Evolutionary conservation across 2,113 vertebrate genomes (phyloP).

Genomic region (Antechinus stuartii): DNA sequence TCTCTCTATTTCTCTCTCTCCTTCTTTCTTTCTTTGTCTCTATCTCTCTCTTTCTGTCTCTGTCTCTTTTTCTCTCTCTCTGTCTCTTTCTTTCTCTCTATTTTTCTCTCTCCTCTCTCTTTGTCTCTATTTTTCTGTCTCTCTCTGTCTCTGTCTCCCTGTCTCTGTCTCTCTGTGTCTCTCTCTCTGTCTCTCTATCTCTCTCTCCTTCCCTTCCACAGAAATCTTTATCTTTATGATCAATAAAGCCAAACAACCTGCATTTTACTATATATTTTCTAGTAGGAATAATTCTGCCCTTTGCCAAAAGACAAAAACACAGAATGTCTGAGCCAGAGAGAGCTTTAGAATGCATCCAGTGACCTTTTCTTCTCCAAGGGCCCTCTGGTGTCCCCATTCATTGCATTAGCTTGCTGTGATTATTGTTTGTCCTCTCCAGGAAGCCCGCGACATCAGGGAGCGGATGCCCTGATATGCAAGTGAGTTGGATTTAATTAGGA

Average conservation of each 20-base stretch:
- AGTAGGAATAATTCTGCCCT: neutral
- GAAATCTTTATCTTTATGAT: neutral
- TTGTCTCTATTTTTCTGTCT: neutral
- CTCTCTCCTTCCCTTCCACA: neutral
- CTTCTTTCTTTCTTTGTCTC: too few relatives aligned
- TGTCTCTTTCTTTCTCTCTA: neutral
- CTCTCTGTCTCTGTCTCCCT: too few relatives aligned
- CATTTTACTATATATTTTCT: neutral
- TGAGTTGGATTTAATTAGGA: too few relatives aligned
- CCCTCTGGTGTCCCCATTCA: neutral
- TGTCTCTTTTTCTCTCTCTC: neutral
- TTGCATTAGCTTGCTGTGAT: neutral
- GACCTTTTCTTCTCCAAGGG: neutral
- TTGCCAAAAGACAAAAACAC: neutral
- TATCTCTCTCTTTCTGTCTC: too few relatives aligned
- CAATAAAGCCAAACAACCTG: neutral
- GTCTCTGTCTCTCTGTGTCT: too few relatives aligned
- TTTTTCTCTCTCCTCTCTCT: neutral
- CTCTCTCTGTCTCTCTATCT: too few relatives aligned
- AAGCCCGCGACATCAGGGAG: too few relatives aligned
- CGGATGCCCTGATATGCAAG: too few relatives aligned
- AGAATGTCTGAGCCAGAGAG: neutral
- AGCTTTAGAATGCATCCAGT: neutral
- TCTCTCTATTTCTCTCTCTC: too few relatives aligned
- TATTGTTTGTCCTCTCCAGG: too few relatives aligned